Evolutionary conservation across 1,140 invertebrate genomes (phyloP), one percentile per base, ranked within the genome.

Genomic region (Leptinotarsa defecta): DNA sequence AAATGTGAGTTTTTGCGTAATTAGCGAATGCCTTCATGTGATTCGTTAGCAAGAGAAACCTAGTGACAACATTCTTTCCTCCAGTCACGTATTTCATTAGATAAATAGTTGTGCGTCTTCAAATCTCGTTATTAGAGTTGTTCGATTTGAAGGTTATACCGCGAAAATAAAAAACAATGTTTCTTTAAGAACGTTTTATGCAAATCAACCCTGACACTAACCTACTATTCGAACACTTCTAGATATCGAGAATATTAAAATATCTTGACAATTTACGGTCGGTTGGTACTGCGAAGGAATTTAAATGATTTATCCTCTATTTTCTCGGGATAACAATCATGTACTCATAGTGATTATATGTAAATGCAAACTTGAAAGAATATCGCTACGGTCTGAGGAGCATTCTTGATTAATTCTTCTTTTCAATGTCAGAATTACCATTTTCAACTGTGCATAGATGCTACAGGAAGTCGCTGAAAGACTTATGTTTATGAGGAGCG

Each of bases 1-100:
- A 74, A 69, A 67, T 62, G n/a, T 74, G 48, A 74, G 57, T 52
- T 67, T 68, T 20, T 34, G 17, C 20, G 63, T 19, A 61, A 57
- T 34, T 11, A 61, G 57, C 24, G n/a, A 24, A 57, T 57, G n/a
- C 20, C 13, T 52, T 15, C 4, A 72, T 57, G 52, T 19, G 52
- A 57, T 43, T 43, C 8, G 34, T 43, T 43, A 43, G 34, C 34
- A 11, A 57, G 52, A 57, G 52, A 57, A 57, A 57, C n/a, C 52
- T 57, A 4, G 52, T 57, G 15, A 57, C 52, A 57, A 57, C 17
- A 57, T 57, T 57, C 52, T 19, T 57, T 19, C 52, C 15, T 19
- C 52, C 15, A 57, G 52, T 57, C n/a, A 19, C 52, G 15, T 19
- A 57, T 57, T 57, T 57, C 15, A 57, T 19, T 57, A 57, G 34